Evolutionary conservation across 2,113 vertebrate genomes (phyloP).

Genomic region (Chionomys nivalis): DNA sequence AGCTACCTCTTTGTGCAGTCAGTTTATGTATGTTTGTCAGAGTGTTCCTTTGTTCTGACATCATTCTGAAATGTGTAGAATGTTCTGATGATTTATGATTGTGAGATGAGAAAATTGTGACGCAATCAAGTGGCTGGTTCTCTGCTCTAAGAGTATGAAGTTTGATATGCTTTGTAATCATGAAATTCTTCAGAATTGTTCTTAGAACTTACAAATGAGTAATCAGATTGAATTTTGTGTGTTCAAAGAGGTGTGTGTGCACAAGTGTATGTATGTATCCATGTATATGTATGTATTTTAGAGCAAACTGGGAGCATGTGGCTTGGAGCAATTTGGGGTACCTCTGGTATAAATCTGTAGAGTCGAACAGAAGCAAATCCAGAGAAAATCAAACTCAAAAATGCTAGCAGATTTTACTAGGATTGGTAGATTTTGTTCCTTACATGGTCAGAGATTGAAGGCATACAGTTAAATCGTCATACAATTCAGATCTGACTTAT

Average conservation of each 20-base stretch:
- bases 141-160: neutral
- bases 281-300: neutral
- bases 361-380: neutral
- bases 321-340: neutral
- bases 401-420: neutral
- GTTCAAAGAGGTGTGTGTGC: neutral
- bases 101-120: neutral
- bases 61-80: conserved; percentile 16
- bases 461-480: neutral
- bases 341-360: neutral
- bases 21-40: neutral
- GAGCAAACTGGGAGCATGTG: neutral
- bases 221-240: neutral
- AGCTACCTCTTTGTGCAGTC: neutral
- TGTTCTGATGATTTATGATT: neutral
- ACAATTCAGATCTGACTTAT: neutral
- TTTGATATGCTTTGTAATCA: neutral
- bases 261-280: neutral
- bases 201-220: neutral
- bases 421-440: neutral
- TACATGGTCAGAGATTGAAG: neutral
- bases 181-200: neutral
- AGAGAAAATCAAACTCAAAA: neutral
- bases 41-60: neutral
- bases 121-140: neutral